Conservation (phyloP, 2,797 vertebrate genomes). For the Manis pentadactyla region DNA sequence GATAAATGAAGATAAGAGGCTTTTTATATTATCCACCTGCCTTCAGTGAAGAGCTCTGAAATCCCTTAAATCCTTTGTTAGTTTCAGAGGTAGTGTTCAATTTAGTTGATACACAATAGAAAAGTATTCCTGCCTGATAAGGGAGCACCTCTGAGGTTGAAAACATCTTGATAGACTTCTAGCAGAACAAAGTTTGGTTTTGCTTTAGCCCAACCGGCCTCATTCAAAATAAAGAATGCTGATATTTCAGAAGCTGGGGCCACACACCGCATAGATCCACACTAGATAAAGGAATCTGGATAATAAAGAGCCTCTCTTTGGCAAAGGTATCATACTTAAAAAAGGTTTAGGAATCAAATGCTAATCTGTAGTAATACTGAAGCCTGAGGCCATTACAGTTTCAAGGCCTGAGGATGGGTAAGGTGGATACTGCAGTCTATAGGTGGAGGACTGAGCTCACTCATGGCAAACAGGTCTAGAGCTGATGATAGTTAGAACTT, state of each 20-base stretch:
- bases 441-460: not conserved
- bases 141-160: conserved; percentile 18
- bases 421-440: not conserved
- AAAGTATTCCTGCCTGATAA: conserved; percentile 41
- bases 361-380: not conserved
- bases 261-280: not conserved
- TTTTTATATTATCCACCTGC: not conserved
- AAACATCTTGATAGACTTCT: not conserved
- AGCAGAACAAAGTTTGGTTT: not conserved
- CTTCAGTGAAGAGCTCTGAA: not conserved
- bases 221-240: not conserved
- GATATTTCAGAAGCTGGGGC: conserved; percentile 48
- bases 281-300: not conserved
- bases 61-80: conserved; percentile 45
- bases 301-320: conserved; percentile 1
- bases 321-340: not conserved
- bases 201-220: not conserved
- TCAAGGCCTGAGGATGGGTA: not conserved
- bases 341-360: conserved; percentile 13
- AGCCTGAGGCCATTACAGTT: not conserved
- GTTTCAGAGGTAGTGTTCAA: conserved; percentile 60
- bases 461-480: not conserved
- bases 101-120: conserved; percentile 32
- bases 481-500: conserved; percentile 12
- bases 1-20: conserved; percentile 43